Base-by-base conservation (phyloP, 2,888 invertebrate species). In the Litoditis marina region DNA sequence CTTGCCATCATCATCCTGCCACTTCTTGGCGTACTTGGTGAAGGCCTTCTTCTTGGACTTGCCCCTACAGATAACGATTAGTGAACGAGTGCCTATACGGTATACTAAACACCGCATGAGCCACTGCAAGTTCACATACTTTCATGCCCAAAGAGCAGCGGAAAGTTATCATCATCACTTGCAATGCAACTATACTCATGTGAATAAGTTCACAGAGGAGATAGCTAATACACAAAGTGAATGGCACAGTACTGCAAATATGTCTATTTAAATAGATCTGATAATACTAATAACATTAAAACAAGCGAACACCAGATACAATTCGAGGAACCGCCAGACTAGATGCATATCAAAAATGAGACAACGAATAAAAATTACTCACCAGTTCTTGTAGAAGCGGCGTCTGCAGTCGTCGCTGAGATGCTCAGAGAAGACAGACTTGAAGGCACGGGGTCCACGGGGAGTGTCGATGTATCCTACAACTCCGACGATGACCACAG, bases 41-140 rank as follows among this genome's bases (percentile, higher is more conserved):
- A 96, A 98, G 73, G 98, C 98, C 92, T 95, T 96, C 92, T 95
- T 98, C 90, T 98, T 94, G 86, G 93, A 92, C 87, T 93, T 92
- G 88, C 94, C 95, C 98, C 98, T 98, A 85, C 71, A 78, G 66
- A 70, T 65, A 65, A 31, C 47, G 27, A 22, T 52, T 36, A 42
- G 54, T 30, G 49, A 54, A 42, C 16, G 19, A 44, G 51, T 60
- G 60, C 51, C 51, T 53, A 52, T 53, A 60, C 44, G 60, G 44
- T 46, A 52, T 51, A 44, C 25, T 53, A 27, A 39, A 60, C 61
- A 63, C 62, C 25, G 51, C 31, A 51, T 62, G 47, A 68, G 67
- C 66, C 73, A 69, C 65, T 60, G 63, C 56, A 63, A 59, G 69
- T 69, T 68, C 69, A 65, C 56, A 53, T 59, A 58, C 74, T 72